phyloP scores from a whole-genome alignment of 2,113 vertebrate species.

The Psettodes erumei region DNA sequence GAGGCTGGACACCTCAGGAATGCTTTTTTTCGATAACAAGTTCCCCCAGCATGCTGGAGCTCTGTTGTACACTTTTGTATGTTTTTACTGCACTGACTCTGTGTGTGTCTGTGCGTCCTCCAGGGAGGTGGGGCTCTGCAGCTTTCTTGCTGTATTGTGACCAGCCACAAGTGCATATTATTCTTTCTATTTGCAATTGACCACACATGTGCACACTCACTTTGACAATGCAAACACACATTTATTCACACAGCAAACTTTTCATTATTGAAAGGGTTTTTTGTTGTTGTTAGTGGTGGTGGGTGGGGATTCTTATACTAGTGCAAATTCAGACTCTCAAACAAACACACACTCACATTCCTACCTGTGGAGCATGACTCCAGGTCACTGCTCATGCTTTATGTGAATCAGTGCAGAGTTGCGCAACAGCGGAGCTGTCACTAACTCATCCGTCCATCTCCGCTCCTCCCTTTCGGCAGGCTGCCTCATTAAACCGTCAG shows the following conservation, averaged over 20 bases:
- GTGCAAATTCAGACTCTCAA: neutral
- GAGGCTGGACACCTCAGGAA: conserved; percentile 60
- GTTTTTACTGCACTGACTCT: conserved; percentile 26
- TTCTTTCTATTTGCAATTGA: conserved; percentile 19
- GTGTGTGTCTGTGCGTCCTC: conserved; percentile 15
- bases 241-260: neutral
- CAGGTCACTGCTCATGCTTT: conserved; percentile 57
- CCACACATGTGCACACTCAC: neutral
- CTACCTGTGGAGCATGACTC: conserved; percentile 40
- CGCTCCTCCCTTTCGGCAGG: conserved; percentile 33
- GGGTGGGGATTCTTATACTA: neutral
- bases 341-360: neutral
- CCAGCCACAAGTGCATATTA: conserved; percentile 23
- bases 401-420: conserved; percentile 25
- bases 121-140: neutral
- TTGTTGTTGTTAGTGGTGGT: too few relatives aligned
- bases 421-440: conserved; percentile 48
- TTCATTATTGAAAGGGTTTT: neutral
- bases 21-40: conserved; percentile 69
- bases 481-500: conserved; percentile 72
- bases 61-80: conserved; percentile 39
- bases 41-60: conserved; percentile 46
- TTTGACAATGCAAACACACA: neutral
- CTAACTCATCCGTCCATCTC: conserved; percentile 36
- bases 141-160: conserved; percentile 23